These are phyloP conservation scores for Sciurus vulgaris DNA, from an alignment of 2,797 vertebrate species.

Conservation along the genomic window DNA sequence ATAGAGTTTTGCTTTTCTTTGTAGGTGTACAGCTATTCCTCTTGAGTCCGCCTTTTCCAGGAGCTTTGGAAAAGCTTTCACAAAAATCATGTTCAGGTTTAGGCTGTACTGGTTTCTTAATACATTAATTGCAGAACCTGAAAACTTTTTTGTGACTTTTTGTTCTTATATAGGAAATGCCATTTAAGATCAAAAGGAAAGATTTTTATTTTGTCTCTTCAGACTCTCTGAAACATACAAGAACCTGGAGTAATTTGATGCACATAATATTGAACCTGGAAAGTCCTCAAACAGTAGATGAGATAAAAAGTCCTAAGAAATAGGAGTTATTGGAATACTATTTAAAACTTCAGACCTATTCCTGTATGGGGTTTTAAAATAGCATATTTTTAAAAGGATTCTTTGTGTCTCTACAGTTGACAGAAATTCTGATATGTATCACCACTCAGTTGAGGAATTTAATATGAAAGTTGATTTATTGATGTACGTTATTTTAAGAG, in stretches of 20 bases:
- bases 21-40: conserved; percentile 1
- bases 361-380: conserved; percentile 71
- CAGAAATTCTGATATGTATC: conserved; percentile 75
- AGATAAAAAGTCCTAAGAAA: conserved; percentile 74
- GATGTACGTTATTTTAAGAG: conserved; percentile 78
- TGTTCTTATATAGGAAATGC: conserved; percentile 72
- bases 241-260: conserved; percentile 71
- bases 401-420: conserved; percentile 63
- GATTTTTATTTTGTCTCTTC: conserved; percentile 76
- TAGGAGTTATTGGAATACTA: conserved; percentile 40
- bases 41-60: background rate
- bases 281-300: conserved; percentile 72
- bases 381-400: conserved; percentile 64
- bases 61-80: conserved; percentile 49
- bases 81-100: conserved; percentile 59
- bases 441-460: conserved; percentile 62
- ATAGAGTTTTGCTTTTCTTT: conserved; percentile 54
- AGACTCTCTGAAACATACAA: conserved; percentile 50
- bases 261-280: conserved; percentile 70
- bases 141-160: conserved; percentile 72
- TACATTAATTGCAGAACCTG: conserved; percentile 29
- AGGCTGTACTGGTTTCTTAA: conserved; percentile 48
- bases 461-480: conserved; percentile 77
- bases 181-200: conserved; percentile 78
- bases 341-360: conserved; percentile 60